Base-by-base conservation (phyloP, 2,888 invertebrate genomes). In the Caenorhabditis auriculariae region DNA sequence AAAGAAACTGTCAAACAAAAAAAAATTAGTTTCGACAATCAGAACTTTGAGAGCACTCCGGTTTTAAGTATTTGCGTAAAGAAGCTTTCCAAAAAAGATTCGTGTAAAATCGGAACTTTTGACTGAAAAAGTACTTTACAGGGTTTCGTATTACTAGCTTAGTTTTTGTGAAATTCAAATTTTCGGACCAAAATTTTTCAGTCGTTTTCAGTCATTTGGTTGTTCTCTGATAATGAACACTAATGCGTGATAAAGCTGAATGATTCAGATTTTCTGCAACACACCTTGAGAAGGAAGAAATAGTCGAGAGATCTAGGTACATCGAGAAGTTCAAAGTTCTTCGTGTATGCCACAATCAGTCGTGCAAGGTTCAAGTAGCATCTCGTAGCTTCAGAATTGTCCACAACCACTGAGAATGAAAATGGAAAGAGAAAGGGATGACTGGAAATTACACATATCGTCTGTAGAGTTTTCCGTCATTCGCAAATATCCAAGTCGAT, bases 311-410 rank as follows among this genome's bases (percentile, higher is more conserved):
- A 72, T 21, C 72, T 66, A 7, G 59, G 60, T 19, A 76, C 66
- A 49, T 79, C 79, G 23, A 59, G 54, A 45, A 80, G 44, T 42
- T 80, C 80, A 46, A 80, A 80, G 17, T 64, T 65, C 58, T 80
- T 80, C 7, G 78, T 77, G 60, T 76, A 80, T 27, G 70, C 56
- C 27, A 78, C 71, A 35, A 79, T 60, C 9, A 79, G 56, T 9
- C 77, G 67, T 1, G 78, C 76, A 29, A 79, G 69, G 61, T 79
- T 79, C 43, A 79, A 56, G 42, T 54, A 60, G 50, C 72, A 71
- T n/a, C 67, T 56, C 6, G 69, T 72, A 19, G 74, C 67, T 21
- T 75, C 64, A 24, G 66, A 46, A 6, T 51, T 46, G 27, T 78
- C 75, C 35, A 66, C 47, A 6, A 66, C 62, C 23, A 79, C 78